Conservation (phyloP, 2,888 invertebrate species). For the Epirrita christyi region DNA sequence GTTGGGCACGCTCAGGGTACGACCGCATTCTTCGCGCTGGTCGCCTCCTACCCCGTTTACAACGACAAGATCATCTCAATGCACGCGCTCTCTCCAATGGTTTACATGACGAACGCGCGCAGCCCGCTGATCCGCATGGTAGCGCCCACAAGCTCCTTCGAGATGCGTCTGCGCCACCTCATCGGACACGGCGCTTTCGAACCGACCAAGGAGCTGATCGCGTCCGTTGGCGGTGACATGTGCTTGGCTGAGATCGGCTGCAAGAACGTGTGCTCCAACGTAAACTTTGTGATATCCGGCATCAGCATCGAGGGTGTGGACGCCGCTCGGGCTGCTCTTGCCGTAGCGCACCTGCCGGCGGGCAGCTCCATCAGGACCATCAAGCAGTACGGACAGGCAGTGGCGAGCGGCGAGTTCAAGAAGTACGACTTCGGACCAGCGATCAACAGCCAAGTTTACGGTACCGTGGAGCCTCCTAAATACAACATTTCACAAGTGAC, state of each 20-base stretch:
- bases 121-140: slow-evolving; percentile 75
- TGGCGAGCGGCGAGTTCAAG: slow-evolving; percentile 63
- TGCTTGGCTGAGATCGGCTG: slow-evolving; percentile 64
- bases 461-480: slow-evolving; percentile 59
- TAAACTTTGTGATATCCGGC: slow-evolving; percentile 87
- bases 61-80: slow-evolving; percentile 69
- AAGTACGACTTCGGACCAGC: slow-evolving; percentile 69
- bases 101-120: slow-evolving; percentile 70
- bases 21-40: slow-evolving; percentile 68
- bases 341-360: slow-evolving; percentile 82
- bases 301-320: slow-evolving; percentile 83
- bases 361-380: slow-evolving; percentile 83
- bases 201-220: slow-evolving; percentile 58
- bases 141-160: slow-evolving; percentile 61
- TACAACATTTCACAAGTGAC: slow-evolving; percentile 70
- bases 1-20: slow-evolving; percentile 69
- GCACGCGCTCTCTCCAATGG: slow-evolving; percentile 75
- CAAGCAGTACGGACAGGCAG: slow-evolving; percentile 83
- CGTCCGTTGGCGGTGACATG: slow-evolving; percentile 65
- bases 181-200: slow-evolving; percentile 65
- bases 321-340: slow-evolving; percentile 77
- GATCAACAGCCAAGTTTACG: slow-evolving; percentile 69
- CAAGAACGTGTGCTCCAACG: slow-evolving; percentile 84
- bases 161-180: slow-evolving; percentile 49
- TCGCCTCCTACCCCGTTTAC: slow-evolving; percentile 64